phyloP scores from a whole-genome alignment of 2,888 invertebrate genomes.

The Tenthredo distinguenda region DNA sequence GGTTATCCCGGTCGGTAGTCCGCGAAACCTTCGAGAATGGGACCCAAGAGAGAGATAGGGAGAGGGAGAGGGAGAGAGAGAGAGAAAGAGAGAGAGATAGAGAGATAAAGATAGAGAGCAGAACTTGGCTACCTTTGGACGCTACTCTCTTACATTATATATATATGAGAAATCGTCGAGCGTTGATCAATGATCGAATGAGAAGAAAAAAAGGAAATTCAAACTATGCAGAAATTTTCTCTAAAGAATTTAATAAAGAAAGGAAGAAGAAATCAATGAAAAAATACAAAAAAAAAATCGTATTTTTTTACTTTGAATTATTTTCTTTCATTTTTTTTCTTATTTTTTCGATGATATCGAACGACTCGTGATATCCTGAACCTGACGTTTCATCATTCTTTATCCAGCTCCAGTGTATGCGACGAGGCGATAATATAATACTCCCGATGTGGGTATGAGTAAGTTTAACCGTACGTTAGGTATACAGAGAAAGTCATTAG shows the following conservation, averaged over 20 bases:
- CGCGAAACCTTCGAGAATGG: slow-evolving; percentile 53
- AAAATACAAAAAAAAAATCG: slow-evolving; percentile 45
- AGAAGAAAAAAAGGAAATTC: not conserved
- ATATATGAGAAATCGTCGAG: not conserved
- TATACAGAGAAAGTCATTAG: slow-evolving; percentile 37
- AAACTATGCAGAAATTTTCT: not conserved
- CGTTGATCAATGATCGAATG: not conserved
- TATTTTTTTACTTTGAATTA: not conserved
- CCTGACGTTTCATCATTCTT: too few relatives aligned
- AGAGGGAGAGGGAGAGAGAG: too few relatives aligned
- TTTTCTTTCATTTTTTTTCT: too few relatives aligned
- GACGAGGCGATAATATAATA: not conserved
- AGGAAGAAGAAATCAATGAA: slow-evolving; percentile 15
- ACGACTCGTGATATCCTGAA: too few relatives aligned
- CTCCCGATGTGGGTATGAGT: slow-evolving; percentile 53
- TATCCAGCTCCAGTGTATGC: not conserved
- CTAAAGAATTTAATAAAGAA: too few relatives aligned
- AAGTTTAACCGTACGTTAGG: slow-evolving; percentile 35
- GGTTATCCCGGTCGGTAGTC: slow-evolving; percentile 61
- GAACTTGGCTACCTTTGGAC: not conserved
- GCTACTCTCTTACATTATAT: not conserved
- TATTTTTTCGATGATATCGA: too few relatives aligned
- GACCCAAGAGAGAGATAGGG: not conserved
- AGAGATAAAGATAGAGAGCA: not conserved
- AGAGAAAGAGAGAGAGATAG: not conserved